Evolutionary conservation across 1,140 invertebrate genomes (phyloP).

Genomic region (Bemisia tabaci): DNA sequence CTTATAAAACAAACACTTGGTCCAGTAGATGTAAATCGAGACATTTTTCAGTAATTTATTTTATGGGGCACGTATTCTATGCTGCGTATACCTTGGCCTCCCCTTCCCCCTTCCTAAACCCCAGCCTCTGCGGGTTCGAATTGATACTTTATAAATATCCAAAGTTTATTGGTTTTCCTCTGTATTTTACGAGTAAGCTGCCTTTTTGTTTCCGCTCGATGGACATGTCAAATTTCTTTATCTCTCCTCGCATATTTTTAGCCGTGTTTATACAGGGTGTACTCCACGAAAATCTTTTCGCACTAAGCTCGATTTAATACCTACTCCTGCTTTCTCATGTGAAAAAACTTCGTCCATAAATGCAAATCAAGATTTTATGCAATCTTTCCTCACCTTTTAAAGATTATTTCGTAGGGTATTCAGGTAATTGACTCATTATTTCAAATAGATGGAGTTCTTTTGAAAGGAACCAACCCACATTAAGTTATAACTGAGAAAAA

Average conservation of each 20-base stretch:
- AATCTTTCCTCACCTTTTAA: background rate
- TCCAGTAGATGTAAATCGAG: background rate
- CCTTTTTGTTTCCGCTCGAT: background rate
- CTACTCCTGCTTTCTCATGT: too few relatives aligned
- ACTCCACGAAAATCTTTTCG: background rate
- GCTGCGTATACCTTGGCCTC: too few relatives aligned
- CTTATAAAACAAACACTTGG: background rate
- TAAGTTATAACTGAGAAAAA: too few relatives aligned
- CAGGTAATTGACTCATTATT: too few relatives aligned
- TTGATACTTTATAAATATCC: background rate
- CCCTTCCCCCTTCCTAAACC: too few relatives aligned
- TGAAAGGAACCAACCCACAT: too few relatives aligned
- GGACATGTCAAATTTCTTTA: background rate
- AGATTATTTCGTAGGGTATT: too few relatives aligned
- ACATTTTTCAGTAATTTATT: background rate
- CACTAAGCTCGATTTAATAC: too few relatives aligned
- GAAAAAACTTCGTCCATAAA: too few relatives aligned
- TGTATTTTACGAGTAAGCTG: background rate
- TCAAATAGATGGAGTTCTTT: too few relatives aligned
- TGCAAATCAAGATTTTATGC: background rate
- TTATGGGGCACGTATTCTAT: background rate
- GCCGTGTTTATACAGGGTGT: background rate
- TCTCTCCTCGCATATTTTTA: background rate
- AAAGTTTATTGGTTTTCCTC: background rate
- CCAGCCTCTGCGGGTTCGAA: too few relatives aligned